Conservation (phyloP, 2,888 invertebrate species). For the Tromatobia lineatoria region DNA sequence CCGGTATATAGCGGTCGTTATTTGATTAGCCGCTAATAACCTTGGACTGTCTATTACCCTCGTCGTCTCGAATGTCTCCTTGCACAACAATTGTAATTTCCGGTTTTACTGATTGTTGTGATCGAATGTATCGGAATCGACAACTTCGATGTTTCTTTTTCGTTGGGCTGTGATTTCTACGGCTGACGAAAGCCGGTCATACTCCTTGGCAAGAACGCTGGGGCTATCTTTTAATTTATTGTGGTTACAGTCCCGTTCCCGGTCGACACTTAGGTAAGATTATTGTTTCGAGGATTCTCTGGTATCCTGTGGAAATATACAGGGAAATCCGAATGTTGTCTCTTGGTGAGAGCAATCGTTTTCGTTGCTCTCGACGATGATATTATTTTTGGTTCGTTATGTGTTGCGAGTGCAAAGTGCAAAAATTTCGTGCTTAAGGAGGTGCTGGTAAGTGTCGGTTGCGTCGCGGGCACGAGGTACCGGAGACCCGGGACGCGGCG, state of each 20-base stretch:
- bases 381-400: conserved; percentile 1
- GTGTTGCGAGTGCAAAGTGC: conserved; percentile 36
- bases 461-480: conserved; percentile 66
- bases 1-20: neutral
- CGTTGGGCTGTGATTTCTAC: neutral
- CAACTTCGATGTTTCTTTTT: conserved; percentile 15
- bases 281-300: neutral
- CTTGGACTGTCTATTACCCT: neutral
- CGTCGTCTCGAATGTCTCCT: neutral
- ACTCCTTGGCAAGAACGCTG: conserved; percentile 37
- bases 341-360: neutral
- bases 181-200: conserved; percentile 51
- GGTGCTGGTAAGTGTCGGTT: conserved; percentile 44
- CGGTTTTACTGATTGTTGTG: neutral
- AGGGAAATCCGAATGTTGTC: neutral
- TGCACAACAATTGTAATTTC: neutral
- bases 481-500: conserved; percentile 77
- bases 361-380: neutral
- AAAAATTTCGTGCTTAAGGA: conserved; percentile 36
- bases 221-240: neutral
- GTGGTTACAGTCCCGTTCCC: neutral
- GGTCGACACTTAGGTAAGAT: neutral
- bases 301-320: neutral
- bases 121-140: neutral
- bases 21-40: conserved; percentile 7